phyloP scores from a whole-genome alignment of 2,797 vertebrate species.

The Columba guinea region DNA sequence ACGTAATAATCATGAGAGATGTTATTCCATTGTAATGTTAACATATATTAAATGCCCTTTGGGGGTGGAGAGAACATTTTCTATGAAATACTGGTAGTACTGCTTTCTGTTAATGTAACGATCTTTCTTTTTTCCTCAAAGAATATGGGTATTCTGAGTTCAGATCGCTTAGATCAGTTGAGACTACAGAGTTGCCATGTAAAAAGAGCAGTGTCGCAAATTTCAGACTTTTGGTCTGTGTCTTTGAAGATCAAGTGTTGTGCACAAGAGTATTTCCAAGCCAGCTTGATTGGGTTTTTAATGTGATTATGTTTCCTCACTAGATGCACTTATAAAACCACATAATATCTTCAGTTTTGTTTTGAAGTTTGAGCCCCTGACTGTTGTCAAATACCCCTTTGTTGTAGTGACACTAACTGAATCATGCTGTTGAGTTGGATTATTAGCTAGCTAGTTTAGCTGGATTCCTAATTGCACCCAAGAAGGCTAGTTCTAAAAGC shows the following conservation, averaged over 20 bases:
- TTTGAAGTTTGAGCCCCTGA: background rate
- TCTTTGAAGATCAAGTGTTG: background rate
- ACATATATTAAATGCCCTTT: background rate
- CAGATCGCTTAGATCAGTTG: background rate
- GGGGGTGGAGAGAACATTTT: background rate
- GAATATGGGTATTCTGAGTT: background rate
- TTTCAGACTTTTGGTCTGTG: background rate
- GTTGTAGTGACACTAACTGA: background rate
- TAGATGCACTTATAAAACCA: background rate
- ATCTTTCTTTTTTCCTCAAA: background rate
- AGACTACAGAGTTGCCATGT: background rate
- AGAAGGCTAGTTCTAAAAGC: background rate
- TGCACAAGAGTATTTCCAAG: background rate
- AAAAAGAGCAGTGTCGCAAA: background rate
- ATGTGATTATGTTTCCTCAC: background rate
- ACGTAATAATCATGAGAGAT: background rate
- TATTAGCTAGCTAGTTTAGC: background rate
- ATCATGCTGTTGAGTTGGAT: background rate
- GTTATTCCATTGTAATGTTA: background rate
- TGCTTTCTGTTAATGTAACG: background rate
- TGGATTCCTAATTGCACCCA: background rate
- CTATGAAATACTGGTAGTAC: background rate
- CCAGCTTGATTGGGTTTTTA: background rate
- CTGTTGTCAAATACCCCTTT: background rate
- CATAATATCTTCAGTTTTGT: background rate